A percentile compares a stretch with the other conserved stretches of the same genome.
Evolutionary conservation across 2,113 vertebrate genomes (phyloP).

Genomic region (Ancistrus triradiatus): DNA sequence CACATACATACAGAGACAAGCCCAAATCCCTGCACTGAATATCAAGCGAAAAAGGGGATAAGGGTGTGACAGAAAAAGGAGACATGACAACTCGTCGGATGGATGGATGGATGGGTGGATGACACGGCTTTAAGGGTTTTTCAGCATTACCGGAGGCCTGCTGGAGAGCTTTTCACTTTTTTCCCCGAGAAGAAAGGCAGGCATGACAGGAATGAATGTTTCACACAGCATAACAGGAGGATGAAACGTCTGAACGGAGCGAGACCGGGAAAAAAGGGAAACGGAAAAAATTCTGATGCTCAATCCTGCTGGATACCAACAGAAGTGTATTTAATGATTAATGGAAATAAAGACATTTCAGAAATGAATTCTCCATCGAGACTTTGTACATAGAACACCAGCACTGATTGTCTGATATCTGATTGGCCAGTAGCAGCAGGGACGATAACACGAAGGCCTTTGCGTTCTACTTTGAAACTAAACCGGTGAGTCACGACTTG

Average conservation of each 20-base stretch:
- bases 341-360: too few species aligned
- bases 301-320: too few species aligned
- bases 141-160: background rate
- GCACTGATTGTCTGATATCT: too few species aligned
- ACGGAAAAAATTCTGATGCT: background rate
- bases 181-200: background rate
- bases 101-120: background rate
- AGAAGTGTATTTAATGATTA: too few species aligned
- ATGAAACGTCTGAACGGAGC: too few species aligned
- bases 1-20: conserved; percentile 13
- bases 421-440: too few species aligned
- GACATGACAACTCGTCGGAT: background rate
- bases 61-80: background rate
- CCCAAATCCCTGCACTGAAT: conserved; percentile 7
- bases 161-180: conserved; percentile 2
- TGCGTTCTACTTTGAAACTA: too few species aligned
- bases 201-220: conserved; percentile 10
- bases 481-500: too few species aligned
- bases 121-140: conserved; percentile 1
- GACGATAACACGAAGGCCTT: too few species aligned
- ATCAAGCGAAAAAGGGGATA: conserved; percentile 1
- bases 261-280: too few species aligned
- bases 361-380: too few species aligned
- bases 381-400: too few species aligned
- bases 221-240: conserved; percentile 1